A percentile compares a stretch with the other conserved stretches of the same genome.
phyloP scores from a whole-genome alignment of 2,888 invertebrate genomes.

The Tolmerus cingulatus region DNA sequence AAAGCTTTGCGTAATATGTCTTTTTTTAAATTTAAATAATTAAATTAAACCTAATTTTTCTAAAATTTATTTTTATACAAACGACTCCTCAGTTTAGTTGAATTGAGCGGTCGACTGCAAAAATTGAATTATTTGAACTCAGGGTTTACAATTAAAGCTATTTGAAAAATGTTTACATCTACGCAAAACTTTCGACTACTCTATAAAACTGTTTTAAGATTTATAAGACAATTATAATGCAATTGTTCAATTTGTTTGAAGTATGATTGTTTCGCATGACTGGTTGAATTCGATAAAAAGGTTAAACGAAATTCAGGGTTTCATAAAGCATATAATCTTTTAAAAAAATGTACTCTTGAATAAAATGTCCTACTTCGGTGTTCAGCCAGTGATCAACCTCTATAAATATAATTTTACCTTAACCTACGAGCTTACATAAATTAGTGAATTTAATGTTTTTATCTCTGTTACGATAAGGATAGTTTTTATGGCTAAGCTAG shows the following conservation, averaged over 20 bases:
- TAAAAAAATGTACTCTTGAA: neutral
- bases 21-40: no score
- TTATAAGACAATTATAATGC: conserved; percentile 1
- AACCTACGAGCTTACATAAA: conserved; percentile 28
- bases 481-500: conserved; percentile 33
- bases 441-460: conserved; percentile 38
- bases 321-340: no score
- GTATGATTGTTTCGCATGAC: neutral
- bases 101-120: no score
- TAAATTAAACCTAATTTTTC: no score
- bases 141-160: no score
- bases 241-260: conserved; percentile 10
- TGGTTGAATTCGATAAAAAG: neutral
- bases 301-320: neutral
- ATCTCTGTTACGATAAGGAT: conserved; percentile 30
- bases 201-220: neutral
- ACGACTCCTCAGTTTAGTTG: no score
- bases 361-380: neutral
- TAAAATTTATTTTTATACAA: no score
- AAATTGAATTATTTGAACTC: no score
- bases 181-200: neutral
- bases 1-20: neutral
- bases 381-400: neutral
- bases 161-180: neutral
- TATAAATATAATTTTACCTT: conserved; percentile 2